Conservation (phyloP, 2,888 invertebrate species). For the Opisthograptis luteolata region DNA sequence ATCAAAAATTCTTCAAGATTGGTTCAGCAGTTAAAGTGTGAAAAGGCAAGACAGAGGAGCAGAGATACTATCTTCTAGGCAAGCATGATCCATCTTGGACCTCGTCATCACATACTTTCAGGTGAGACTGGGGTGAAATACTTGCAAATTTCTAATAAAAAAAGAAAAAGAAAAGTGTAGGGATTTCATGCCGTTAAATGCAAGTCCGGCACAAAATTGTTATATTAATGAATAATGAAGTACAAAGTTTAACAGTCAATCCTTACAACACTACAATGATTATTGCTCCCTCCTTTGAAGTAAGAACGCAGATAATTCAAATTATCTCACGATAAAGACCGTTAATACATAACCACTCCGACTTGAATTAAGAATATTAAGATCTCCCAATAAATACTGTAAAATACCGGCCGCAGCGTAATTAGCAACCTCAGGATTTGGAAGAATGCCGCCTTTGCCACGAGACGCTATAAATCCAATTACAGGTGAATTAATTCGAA, state of each 20-base stretch:
- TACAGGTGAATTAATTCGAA: conserved; percentile 72
- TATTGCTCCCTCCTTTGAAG: neutral
- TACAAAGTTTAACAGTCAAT: neutral
- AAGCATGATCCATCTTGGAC: too few species aligned
- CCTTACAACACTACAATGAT: neutral
- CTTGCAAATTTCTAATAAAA: too few species aligned
- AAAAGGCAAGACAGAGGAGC: too few species aligned
- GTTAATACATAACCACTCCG: conserved; percentile 51
- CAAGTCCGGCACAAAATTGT: too few species aligned
- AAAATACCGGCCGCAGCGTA: conserved; percentile 62
- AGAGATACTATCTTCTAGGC: too few species aligned
- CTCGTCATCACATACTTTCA: too few species aligned
- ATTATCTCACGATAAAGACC: conserved; percentile 41
- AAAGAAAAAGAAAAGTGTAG: too few species aligned
- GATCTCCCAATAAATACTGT: conserved; percentile 62
- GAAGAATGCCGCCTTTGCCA: conserved; percentile 50
- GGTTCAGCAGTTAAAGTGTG: too few species aligned
- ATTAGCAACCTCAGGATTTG: conserved; percentile 67
- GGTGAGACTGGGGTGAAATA: too few species aligned
- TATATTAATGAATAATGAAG: too few species aligned
- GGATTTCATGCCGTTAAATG: too few species aligned
- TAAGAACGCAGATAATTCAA: conserved; percentile 49
- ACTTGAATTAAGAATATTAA: conserved; percentile 56
- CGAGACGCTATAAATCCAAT: conserved; percentile 71
- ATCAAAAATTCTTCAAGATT: too few species aligned